These are phyloP conservation scores for Rhopalosiphum padi DNA, from an alignment of 1,140 invertebrate genomes.

Conservation along the genomic window DNA sequence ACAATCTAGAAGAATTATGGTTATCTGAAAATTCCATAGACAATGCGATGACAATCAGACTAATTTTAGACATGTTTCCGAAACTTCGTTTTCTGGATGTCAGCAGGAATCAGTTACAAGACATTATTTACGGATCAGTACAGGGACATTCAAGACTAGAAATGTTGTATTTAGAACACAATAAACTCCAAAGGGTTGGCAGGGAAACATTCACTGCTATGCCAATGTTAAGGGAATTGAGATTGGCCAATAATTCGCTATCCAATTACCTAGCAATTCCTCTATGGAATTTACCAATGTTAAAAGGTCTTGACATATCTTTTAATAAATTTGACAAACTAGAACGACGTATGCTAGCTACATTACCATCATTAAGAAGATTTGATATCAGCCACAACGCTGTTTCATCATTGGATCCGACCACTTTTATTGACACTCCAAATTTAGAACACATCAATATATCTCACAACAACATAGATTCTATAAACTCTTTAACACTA, in stretches of 20 bases:
- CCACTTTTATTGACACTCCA: conserved; percentile 74
- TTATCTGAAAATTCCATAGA: conserved; percentile 78
- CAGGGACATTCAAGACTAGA: conserved; percentile 80
- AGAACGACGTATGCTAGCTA: conserved; percentile 74
- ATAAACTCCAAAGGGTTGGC: conserved; percentile 76
- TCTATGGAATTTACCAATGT: conserved; percentile 80
- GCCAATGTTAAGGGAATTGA: conserved; percentile 80
- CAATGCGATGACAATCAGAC: conserved; percentile 74
- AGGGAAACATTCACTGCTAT: conserved; percentile 79
- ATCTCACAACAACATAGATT: conserved; percentile 61
- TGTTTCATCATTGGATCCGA: conserved; percentile 73
- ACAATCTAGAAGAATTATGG: conserved; percentile 77
- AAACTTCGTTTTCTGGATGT: conserved; percentile 66
- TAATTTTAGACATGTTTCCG: conserved; percentile 78
- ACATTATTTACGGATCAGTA: conserved; percentile 77
- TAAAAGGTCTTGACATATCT: conserved; percentile 82
- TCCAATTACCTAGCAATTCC: conserved; percentile 69
- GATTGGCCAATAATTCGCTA: conserved; percentile 80
- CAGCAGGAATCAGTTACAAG: conserved; percentile 66
- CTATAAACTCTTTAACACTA: conserved; percentile 68
- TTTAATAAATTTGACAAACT: conserved; percentile 77
- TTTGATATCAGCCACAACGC: conserved; percentile 83
- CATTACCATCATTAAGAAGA: conserved; percentile 76
- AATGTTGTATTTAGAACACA: conserved; percentile 80
- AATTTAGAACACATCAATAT: conserved; percentile 72